These are phyloP conservation scores for Oryzias javanicus DNA, from an alignment of 2,113 vertebrate species.

Conservation along the genomic window DNA sequence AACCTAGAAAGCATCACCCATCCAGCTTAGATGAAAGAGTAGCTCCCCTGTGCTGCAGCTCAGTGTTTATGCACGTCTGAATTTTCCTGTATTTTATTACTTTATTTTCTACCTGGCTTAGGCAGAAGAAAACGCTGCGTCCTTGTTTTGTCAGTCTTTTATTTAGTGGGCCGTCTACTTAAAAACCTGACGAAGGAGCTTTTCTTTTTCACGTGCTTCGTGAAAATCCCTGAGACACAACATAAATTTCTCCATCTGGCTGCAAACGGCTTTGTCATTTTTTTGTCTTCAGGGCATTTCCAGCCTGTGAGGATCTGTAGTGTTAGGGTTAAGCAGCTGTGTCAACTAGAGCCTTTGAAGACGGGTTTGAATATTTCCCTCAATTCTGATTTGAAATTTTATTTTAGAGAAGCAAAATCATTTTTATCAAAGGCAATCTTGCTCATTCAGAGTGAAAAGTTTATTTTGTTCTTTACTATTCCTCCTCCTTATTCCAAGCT, in stretches of 20 bases:
- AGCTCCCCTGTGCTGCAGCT: conserved; percentile 20
- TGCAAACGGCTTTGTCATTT: conserved; percentile 37
- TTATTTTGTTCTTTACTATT: too few relatives aligned
- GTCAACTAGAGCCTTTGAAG: conserved; percentile 12
- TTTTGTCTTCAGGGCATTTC: conserved; percentile 36
- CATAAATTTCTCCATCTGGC: conserved; percentile 54
- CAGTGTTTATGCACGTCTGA: conserved; percentile 18
- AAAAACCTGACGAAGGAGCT: conserved; percentile 54
- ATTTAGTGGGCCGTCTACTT: conserved; percentile 60
- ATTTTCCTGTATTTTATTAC: conserved; percentile 4
- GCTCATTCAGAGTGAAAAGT: too few relatives aligned
- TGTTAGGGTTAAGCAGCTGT: conserved; percentile 28
- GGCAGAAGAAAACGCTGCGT: conserved; percentile 29
- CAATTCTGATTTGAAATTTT: conserved; percentile 13
- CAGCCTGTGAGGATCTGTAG: conserved; percentile 24
- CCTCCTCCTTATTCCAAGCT: too few relatives aligned
- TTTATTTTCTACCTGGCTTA: conserved; percentile 8
- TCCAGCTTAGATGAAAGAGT: conserved; percentile 32
- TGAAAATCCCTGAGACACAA: conserved; percentile 52
- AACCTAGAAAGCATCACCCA: background rate
- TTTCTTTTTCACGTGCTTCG: conserved; percentile 45
- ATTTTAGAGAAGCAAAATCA: background rate
- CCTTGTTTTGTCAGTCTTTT: conserved; percentile 48
- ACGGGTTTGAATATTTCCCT: conserved; percentile 7
- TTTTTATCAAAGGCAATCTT: background rate